Evolutionary conservation across 1,140 invertebrate species (phyloP).

Genomic region (Drosophila kepulauana): DNA sequence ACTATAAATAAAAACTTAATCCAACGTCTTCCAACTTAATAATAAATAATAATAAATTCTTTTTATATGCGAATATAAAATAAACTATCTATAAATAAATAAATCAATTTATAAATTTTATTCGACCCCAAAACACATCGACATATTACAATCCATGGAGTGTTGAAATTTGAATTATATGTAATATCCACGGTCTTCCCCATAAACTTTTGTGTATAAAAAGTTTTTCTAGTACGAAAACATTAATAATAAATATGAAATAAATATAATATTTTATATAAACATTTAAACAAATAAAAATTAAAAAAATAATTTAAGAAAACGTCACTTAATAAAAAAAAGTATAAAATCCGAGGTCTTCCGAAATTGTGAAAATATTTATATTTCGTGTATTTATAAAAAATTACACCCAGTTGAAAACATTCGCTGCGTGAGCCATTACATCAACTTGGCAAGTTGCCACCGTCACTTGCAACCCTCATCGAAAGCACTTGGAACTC

Average conservation of each 20-base stretch:
- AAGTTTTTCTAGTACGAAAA: not conserved
- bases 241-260: not conserved
- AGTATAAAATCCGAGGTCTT: slow-evolving; percentile 19
- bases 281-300: not conserved
- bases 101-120: slow-evolving; percentile 27
- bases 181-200: not conserved
- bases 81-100: slow-evolving; percentile 3
- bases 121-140: not conserved
- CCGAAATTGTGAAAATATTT: slow-evolving; percentile 8
- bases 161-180: slow-evolving; percentile 16
- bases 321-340: not conserved
- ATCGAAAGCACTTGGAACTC: slow-evolving; percentile 13
- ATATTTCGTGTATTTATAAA: not conserved
- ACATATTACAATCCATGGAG: slow-evolving; percentile 36
- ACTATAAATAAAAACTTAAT: slow-evolving; percentile 39
- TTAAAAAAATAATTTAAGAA: not conserved
- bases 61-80: slow-evolving; percentile 45
- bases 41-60: slow-evolving; percentile 45
- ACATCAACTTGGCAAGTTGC: slow-evolving; percentile 12
- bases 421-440: not conserved
- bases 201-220: not conserved
- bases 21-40: slow-evolving; percentile 68
- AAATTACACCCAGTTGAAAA: slow-evolving; percentile 11
- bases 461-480: slow-evolving; percentile 17
- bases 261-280: not conserved